Conservation (phyloP, 2,113 vertebrate genomes). For the Entelurus aequoreus region DNA sequence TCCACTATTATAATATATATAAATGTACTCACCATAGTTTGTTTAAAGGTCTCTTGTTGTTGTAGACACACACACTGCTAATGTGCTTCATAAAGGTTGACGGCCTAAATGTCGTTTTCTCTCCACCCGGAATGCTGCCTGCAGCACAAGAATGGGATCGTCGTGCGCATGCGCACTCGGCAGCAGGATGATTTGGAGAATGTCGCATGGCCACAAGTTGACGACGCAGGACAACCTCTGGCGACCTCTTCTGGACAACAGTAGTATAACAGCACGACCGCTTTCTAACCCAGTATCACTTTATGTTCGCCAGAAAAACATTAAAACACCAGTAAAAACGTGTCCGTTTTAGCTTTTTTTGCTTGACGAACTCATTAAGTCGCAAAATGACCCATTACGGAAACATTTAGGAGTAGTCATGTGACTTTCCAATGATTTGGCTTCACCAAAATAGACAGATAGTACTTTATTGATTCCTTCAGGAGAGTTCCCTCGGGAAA, state of each 20-base stretch:
- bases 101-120: constrained; percentile 40
- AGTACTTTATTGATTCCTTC: too few relatives aligned
- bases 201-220: constrained; percentile 55
- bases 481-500: too few relatives aligned
- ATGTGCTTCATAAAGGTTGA: not conserved
- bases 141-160: constrained; percentile 67
- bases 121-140: constrained; percentile 66
- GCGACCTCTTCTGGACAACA: constrained; percentile 42
- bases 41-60: not conserved
- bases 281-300: too few relatives aligned
- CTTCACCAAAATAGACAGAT: too few relatives aligned
- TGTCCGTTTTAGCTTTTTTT: too few relatives aligned
- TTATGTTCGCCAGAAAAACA: too few relatives aligned
- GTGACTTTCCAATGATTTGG: too few relatives aligned
- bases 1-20: not conserved
- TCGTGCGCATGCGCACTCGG: constrained; percentile 50
- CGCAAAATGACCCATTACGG: too few relatives aligned
- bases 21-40: constrained; percentile 46
- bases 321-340: too few relatives aligned
- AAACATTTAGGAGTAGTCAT: too few relatives aligned
- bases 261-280: not conserved
- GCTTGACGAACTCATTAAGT: too few relatives aligned
- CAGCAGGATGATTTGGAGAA: constrained; percentile 57
- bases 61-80: not conserved
- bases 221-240: not conserved